Conservation (phyloP, 1,140 invertebrate species). For the Pogonomyrmex barbatus region DNA sequence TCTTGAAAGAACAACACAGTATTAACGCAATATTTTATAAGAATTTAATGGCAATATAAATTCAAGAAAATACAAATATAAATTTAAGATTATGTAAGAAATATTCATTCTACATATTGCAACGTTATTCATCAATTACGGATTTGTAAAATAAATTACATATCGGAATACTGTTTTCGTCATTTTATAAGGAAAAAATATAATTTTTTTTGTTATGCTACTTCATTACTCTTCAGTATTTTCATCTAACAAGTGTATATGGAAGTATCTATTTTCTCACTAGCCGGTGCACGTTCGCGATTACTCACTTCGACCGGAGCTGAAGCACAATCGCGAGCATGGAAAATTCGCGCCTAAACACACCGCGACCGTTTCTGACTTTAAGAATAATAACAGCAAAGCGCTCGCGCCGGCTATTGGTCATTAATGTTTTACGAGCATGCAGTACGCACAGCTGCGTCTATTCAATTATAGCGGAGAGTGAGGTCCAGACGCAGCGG, state of each 20-base stretch:
- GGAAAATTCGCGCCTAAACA: constrained; percentile 67
- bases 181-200: neutral
- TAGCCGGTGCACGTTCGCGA: neutral
- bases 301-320: constrained; percentile 21
- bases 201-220: neutral
- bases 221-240: neutral
- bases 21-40: neutral
- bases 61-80: neutral
- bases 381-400: constrained; percentile 75
- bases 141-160: no score
- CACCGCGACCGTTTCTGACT: constrained; percentile 53
- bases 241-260: neutral
- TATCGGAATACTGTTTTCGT: neutral
- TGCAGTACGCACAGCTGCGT: constrained; percentile 78
- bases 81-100: neutral
- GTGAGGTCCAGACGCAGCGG: constrained; percentile 53
- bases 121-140: neutral
- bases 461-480: constrained; percentile 80
- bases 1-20: neutral
- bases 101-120: neutral
- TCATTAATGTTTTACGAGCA: constrained; percentile 81
- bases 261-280: neutral
- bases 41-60: neutral
- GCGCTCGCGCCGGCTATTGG: constrained; percentile 67
- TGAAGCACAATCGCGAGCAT: constrained; percentile 65